Evolutionary conservation across 2,888 invertebrate species (phyloP).

Genomic region (Iselma pallidipennis): DNA sequence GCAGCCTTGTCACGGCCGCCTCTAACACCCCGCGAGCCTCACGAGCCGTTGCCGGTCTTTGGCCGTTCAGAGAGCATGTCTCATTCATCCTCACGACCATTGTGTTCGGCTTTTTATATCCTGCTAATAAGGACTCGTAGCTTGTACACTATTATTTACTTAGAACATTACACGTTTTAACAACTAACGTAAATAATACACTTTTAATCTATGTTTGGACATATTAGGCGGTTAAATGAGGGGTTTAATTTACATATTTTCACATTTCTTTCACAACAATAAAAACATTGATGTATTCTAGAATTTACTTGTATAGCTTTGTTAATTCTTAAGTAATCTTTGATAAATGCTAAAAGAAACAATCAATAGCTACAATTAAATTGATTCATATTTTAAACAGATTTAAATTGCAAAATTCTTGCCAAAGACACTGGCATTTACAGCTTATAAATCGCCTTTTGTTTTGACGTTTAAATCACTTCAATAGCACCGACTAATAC

Average conservation of each 20-base stretch:
- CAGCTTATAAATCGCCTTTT: background rate
- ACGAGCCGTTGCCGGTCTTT: slow-evolving; percentile 40
- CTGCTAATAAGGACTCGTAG: slow-evolving; percentile 39
- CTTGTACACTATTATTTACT: slow-evolving; percentile 40
- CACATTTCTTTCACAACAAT: slow-evolving; percentile 18
- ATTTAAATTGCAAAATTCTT: too few relatives aligned
- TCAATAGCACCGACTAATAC: too few relatives aligned
- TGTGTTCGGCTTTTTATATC: slow-evolving; percentile 42
- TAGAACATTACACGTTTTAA: slow-evolving; percentile 39
- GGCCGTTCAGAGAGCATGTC: slow-evolving; percentile 40
- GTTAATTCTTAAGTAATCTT: background rate
- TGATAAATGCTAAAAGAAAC: background rate
- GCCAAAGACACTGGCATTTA: background rate
- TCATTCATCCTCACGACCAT: slow-evolving; percentile 44
- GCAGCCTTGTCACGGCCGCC: slow-evolving; percentile 47
- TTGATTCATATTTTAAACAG: too few relatives aligned
- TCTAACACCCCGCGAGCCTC: slow-evolving; percentile 41
- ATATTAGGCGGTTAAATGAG: slow-evolving; percentile 19
- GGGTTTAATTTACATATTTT: slow-evolving; percentile 6
- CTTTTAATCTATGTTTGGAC: slow-evolving; percentile 29
- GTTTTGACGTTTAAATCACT: background rate
- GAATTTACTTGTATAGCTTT: background rate
- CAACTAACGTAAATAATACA: slow-evolving; percentile 35
- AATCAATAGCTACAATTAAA: background rate
- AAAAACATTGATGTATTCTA: background rate